A percentile compares a stretch with the other conserved stretches of the same genome.
Evolutionary conservation across 2,113 vertebrate species (phyloP).

Genomic region (Rhombomys opimus): DNA sequence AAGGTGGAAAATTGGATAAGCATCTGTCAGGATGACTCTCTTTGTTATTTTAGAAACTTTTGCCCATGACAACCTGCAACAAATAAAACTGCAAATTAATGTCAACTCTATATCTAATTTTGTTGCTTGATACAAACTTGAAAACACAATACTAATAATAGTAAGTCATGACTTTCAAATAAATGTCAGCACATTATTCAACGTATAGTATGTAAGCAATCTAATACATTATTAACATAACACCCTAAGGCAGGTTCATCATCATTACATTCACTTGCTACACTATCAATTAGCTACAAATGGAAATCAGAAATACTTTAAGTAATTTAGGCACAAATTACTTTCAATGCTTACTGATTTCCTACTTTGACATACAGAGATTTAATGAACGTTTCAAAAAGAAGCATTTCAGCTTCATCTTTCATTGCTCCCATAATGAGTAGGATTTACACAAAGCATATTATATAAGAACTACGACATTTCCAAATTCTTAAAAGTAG

Average conservation of each 20-base stretch:
- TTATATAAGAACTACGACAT: not conserved
- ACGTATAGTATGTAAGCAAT: conserved; percentile 67
- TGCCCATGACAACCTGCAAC: conserved; percentile 2
- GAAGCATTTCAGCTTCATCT: conserved; percentile 16
- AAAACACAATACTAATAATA: conserved; percentile 75
- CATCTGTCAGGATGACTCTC: not conserved
- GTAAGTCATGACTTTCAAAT: conserved; percentile 64
- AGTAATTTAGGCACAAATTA: conserved; percentile 60
- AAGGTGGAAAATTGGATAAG: not conserved
- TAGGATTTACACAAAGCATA: not conserved
- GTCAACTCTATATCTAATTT: conserved; percentile 56
- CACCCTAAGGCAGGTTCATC: conserved; percentile 38
- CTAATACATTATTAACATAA: conserved; percentile 68
- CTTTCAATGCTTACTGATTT: conserved; percentile 52
- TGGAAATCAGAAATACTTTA: conserved; percentile 64
- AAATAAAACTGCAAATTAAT: conserved; percentile 66
- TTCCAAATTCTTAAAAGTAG: conserved; percentile 21
- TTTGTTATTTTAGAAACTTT: not conserved
- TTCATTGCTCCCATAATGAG: conserved; percentile 48
- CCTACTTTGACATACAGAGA: conserved; percentile 20
- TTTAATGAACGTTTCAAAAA: conserved; percentile 40
- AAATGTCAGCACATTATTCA: conserved; percentile 62
- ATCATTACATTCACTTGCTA: conserved; percentile 23
- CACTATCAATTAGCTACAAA: conserved; percentile 50
- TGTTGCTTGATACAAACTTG: conserved; percentile 61